Conservation (phyloP, 2,888 invertebrate species). For the Andricus curvator region DNA sequence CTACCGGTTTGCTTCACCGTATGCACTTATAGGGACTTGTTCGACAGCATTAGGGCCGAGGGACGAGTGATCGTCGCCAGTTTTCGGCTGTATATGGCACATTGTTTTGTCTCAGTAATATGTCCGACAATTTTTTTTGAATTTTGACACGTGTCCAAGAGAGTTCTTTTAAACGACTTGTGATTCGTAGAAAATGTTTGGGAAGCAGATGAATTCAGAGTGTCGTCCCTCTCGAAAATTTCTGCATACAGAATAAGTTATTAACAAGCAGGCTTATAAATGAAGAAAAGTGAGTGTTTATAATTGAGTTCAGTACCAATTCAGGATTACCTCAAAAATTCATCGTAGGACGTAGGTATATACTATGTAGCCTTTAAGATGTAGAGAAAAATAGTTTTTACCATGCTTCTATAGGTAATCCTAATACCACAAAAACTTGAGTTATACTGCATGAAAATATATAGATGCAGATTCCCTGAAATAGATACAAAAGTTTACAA, state of each 20-base stretch:
- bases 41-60: constrained; percentile 8
- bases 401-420: too few species aligned
- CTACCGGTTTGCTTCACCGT: constrained; percentile 46
- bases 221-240: neutral
- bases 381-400: too few species aligned
- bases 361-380: too few species aligned
- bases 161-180: neutral
- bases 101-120: neutral
- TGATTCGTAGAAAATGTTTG: neutral
- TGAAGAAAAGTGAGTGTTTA: too few species aligned
- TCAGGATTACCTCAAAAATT: too few species aligned
- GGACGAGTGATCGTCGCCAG: constrained; percentile 10
- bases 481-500: too few species aligned
- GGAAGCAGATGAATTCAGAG: neutral
- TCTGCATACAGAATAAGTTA: neutral
- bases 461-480: too few species aligned
- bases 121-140: neutral
- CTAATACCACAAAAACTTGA: too few species aligned
- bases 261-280: neutral
- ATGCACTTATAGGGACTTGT: constrained; percentile 37
- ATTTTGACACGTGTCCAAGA: neutral
- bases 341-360: too few species aligned
- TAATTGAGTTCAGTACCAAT: too few species aligned
- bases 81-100: constrained; percentile 13
- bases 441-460: too few species aligned